These are phyloP conservation scores for Gymnothorax reevesii DNA, from an alignment of 2,797 vertebrate species.

Conservation along the genomic window DNA sequence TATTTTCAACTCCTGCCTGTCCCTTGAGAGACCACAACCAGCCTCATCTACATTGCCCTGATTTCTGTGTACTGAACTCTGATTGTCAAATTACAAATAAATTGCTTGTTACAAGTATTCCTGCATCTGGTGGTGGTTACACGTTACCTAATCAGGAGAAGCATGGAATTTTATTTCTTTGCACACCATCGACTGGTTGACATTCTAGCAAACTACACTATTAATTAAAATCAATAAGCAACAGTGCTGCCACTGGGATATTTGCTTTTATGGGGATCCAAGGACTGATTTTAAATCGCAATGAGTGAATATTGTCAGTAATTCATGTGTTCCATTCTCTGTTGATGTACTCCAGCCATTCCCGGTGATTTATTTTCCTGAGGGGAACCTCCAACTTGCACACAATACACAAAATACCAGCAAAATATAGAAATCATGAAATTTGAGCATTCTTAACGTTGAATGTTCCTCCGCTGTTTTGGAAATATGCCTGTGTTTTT, in stretches of 20 bases:
- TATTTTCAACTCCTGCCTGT: too few species aligned
- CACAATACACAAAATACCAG: conserved; percentile 10
- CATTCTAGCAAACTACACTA: neutral
- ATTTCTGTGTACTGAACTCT: too few species aligned
- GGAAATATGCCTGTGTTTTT: conserved; percentile 4
- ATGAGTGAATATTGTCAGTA: neutral
- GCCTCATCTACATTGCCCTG: too few species aligned
- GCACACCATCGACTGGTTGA: neutral
- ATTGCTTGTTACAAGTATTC: too few species aligned
- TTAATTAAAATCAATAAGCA: conserved; percentile 13
- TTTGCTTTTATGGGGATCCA: neutral
- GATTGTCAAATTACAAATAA: too few species aligned
- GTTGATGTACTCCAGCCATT: conserved; percentile 11
- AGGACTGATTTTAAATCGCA: neutral
- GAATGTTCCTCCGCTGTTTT: conserved; percentile 15
- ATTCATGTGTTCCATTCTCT: conserved; percentile 4
- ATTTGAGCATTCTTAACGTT: neutral
- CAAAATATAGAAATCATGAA: conserved; percentile 10
- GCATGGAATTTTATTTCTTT: neutral
- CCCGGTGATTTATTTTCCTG: neutral
- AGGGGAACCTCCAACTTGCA: conserved; percentile 7
- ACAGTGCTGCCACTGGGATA: neutral
- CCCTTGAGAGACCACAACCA: too few species aligned
- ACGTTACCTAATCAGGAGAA: too few species aligned
- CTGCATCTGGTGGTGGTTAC: too few species aligned